Evolutionary conservation across 2,113 vertebrate genomes (phyloP).

Genomic region (Eptesicus fuscus): DNA sequence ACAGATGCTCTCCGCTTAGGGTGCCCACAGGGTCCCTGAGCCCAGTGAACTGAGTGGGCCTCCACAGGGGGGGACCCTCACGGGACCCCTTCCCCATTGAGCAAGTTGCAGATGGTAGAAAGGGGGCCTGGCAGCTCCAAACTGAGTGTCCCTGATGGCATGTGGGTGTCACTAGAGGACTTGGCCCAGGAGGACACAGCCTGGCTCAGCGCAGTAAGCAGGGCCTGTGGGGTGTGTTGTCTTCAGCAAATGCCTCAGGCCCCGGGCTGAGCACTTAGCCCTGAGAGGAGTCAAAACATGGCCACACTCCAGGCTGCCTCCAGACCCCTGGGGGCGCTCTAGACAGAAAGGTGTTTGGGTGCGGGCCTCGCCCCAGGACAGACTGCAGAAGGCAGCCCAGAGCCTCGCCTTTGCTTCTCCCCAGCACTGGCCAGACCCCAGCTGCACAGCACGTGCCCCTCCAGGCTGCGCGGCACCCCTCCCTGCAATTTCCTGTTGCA

Average conservation of each 20-base stretch:
- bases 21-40: accelerated
- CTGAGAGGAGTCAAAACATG: neutral
- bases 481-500: conserved; percentile 75
- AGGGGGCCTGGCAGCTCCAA: neutral
- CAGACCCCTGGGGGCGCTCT: neutral
- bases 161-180: neutral
- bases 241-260: neutral
- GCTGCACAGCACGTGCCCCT: conserved; percentile 30
- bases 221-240: accelerated
- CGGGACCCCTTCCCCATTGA: neutral
- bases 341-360: neutral
- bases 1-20: accelerated
- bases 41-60: neutral
- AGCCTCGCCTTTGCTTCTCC: neutral
- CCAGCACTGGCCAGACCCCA: conserved; percentile 30
- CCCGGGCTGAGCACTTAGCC: neutral
- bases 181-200: neutral
- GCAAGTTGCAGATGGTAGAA: neutral
- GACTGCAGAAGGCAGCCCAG: neutral
- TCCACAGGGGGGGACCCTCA: accelerated
- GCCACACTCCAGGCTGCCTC: neutral
- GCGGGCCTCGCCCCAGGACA: neutral
- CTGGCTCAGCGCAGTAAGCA: neutral
- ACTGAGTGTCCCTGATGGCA: neutral
- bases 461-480: neutral